Evolutionary conservation across 2,113 vertebrate genomes (phyloP), one percentile per base, ranked within the genome.

Genomic region (Pelvicachromis taeniatus): DNA sequence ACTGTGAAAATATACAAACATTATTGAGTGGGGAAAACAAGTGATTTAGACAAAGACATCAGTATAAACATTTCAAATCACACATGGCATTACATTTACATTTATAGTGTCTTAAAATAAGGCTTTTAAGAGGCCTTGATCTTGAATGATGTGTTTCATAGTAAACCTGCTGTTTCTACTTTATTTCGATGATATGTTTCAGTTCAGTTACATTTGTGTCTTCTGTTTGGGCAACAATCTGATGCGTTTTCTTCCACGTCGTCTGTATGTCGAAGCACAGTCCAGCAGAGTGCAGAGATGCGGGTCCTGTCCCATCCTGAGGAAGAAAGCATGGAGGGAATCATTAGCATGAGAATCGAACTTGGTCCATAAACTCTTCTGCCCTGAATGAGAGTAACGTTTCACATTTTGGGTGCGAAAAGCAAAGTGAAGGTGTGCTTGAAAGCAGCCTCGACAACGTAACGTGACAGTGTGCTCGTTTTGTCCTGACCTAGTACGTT

Each of bases 331-430:
- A 91, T 9, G n/a, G 35, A 86, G 55, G 7, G 7, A 61, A 84
- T 54, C 19, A 92, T 93, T 91, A 92, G 83, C 81, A 86, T 85
- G 55, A 88, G 56, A 93, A 90, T 90, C 33, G 17, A 81, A 80
- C 83, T 55, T 78, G 21, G 52, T 85, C 9, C 29, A 48, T 56
- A 65, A 90, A 90, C 52, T 77, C 16, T 23, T 61, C 21, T 63
- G 52, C 21, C 42, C 26, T 59, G 65, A 58, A 55, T 3, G 31
- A 31, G 11, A 26, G 12, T 53, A 4, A 65, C 31, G 61, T 77
- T 81, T 85, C 31, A 77, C n/a, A 88, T 80, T 87, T 80, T 81
- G 21, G 6, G 11, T 17, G 3, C 7, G n/a, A 40, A 78, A 63
- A 65, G 42, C 82, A 77, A 38, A 75, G 54, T 68, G 17, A 29